phyloP scores from a whole-genome alignment of 2,113 vertebrate genomes.

The Clarias macrocephalus region DNA sequence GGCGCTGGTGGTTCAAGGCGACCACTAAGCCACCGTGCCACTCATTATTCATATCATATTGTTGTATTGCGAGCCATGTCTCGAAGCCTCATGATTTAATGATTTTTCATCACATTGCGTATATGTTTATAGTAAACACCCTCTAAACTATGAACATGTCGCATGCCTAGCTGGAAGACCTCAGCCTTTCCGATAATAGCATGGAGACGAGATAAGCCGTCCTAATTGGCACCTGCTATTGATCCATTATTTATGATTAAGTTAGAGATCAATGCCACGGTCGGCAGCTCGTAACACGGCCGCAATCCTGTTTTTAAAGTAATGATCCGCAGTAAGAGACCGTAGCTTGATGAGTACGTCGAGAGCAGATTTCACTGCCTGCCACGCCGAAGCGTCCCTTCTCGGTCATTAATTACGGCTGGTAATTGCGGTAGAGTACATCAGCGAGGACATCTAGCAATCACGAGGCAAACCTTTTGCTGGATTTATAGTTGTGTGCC shows the following conservation, averaged over 20 bases:
- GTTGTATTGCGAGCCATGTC: not conserved
- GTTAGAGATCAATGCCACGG: constrained; percentile 36
- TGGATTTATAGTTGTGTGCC: constrained; percentile 10
- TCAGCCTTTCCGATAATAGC: not conserved
- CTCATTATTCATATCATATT: too few species aligned
- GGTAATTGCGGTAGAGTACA: constrained; percentile 36
- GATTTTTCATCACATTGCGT: not conserved
- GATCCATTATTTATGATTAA: constrained; percentile 20
- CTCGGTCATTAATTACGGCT: constrained; percentile 34
- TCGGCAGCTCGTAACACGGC: constrained; percentile 8
- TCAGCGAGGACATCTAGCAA: constrained; percentile 45
- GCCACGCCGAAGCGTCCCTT: constrained; percentile 8
- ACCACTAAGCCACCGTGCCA: too few species aligned
- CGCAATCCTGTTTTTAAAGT: constrained; percentile 11
- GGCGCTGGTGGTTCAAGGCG: too few species aligned
- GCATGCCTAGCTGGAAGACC: not conserved
- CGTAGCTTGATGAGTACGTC: constrained; percentile 7
- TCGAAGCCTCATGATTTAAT: not conserved
- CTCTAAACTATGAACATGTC: not conserved
- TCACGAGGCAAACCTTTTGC: not conserved
- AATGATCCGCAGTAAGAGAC: not conserved
- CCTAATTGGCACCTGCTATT: constrained; percentile 37
- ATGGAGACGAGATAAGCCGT: constrained; percentile 21
- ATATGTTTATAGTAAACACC: not conserved
- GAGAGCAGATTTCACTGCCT: constrained; percentile 9